A percentile compares a stretch with the other conserved stretches of the same genome.
Conservation (phyloP, 2,113 vertebrate genomes). For the Poeciliopsis prolifica region DNA sequence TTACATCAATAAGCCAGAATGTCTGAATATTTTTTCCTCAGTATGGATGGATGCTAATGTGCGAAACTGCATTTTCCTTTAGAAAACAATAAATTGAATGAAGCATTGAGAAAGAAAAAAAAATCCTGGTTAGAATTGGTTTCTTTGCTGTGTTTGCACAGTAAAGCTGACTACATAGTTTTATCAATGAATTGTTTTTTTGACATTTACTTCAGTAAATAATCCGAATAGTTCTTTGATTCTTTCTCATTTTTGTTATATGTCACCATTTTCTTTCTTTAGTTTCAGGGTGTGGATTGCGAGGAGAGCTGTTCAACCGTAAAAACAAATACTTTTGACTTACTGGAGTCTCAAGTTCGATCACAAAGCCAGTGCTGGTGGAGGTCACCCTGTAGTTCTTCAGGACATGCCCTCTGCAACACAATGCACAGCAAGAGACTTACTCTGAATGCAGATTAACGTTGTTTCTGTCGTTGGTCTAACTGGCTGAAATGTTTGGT, state of each 20-base stretch:
- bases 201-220: too few relatives aligned
- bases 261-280: too few relatives aligned
- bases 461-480: too few relatives aligned
- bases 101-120: too few relatives aligned
- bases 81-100: too few relatives aligned
- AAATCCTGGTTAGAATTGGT: background rate
- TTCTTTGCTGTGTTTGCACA: background rate
- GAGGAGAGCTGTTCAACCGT: background rate
- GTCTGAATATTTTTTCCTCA: background rate
- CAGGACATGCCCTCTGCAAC: slow-evolving; percentile 73
- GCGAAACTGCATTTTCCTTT: too few relatives aligned
- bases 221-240: too few relatives aligned
- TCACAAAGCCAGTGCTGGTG: slow-evolving; percentile 71
- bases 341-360: slow-evolving; percentile 81
- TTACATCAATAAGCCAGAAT: background rate
- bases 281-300: background rate
- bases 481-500: too few relatives aligned
- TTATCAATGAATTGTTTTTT: too few relatives aligned
- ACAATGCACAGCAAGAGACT: background rate
- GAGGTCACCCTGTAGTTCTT: slow-evolving; percentile 84
- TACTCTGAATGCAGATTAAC: background rate
- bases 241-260: too few relatives aligned
- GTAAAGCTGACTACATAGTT: too few relatives aligned
- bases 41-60: background rate
- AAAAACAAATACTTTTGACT: slow-evolving; percentile 49